Evolutionary conservation across 2,797 vertebrate genomes (phyloP).

Genomic region (Falco rusticolus): DNA sequence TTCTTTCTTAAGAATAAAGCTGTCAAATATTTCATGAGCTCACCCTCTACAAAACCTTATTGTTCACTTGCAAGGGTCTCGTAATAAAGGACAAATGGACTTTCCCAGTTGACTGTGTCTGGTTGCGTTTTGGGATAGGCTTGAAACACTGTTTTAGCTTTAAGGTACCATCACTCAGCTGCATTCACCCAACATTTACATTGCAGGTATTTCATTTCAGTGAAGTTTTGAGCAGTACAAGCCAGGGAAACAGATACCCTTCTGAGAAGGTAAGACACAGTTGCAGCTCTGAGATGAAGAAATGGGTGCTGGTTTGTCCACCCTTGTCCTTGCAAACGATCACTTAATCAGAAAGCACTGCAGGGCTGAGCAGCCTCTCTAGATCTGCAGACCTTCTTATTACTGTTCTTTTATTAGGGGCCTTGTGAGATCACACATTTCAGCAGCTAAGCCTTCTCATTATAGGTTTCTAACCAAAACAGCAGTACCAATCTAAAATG

Average conservation of each 20-base stretch:
- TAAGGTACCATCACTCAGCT: background rate
- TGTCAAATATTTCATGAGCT: background rate
- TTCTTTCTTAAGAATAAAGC: background rate
- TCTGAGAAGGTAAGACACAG: background rate
- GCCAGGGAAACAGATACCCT: conserved; percentile 13
- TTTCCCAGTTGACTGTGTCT: background rate
- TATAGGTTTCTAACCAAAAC: background rate
- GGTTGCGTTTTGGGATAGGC: background rate
- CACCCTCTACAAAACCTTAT: background rate
- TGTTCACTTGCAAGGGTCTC: background rate
- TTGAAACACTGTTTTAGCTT: background rate
- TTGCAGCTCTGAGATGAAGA: background rate
- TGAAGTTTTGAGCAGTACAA: background rate
- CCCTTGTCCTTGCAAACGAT: background rate
- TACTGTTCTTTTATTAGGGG: background rate
- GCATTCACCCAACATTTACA: background rate
- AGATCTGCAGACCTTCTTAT: background rate
- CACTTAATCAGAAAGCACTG: background rate
- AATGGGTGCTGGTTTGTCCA: background rate
- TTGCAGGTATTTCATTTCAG: conserved; percentile 70
- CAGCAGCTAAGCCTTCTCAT: background rate
- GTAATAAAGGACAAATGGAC: background rate
- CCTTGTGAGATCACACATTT: background rate
- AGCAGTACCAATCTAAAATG: background rate
- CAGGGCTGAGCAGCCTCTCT: background rate